Percentiles rank a stretch among this genome's conserved stretches.
phyloP scores from a whole-genome alignment of 1,140 invertebrate genomes.

The Yoshiicerus persimilis region DNA sequence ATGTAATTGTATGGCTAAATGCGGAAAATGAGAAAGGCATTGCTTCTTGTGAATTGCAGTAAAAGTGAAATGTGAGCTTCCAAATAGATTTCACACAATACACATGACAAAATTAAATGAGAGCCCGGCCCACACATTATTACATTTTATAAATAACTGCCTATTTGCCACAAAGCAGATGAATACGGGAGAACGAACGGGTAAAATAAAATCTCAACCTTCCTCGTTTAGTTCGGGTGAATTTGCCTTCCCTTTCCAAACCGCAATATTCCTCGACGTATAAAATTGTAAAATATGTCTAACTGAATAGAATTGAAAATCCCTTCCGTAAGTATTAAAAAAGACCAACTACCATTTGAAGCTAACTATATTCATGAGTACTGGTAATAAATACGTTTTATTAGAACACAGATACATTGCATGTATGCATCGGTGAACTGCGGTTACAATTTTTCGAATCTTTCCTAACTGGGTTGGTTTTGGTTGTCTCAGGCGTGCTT shows the following conservation, averaged over 20 bases:
- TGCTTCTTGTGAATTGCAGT: background rate
- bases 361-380: background rate
- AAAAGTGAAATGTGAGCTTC: conserved; percentile 14
- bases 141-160: conserved; percentile 14
- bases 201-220: conserved; percentile 14
- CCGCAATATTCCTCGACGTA: background rate
- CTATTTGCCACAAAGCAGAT: conserved; percentile 9
- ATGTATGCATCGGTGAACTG: background rate
- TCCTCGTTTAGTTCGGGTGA: background rate
- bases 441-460: background rate
- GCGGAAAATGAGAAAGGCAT: conserved; percentile 30
- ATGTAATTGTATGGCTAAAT: conserved; percentile 12
- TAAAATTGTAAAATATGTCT: background rate
- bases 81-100: background rate
- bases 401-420: conserved; percentile 26
- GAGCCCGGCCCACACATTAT: background rate
- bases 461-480: background rate
- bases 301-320: background rate
- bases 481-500: background rate
- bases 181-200: background rate
- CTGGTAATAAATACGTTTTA: conserved; percentile 10
- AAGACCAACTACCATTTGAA: background rate
- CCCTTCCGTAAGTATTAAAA: background rate
- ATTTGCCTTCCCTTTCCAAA: background rate
- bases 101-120: background rate